phyloP scores from a whole-genome alignment of 2,113 vertebrate species.

The Trematocara macrostoma region DNA sequence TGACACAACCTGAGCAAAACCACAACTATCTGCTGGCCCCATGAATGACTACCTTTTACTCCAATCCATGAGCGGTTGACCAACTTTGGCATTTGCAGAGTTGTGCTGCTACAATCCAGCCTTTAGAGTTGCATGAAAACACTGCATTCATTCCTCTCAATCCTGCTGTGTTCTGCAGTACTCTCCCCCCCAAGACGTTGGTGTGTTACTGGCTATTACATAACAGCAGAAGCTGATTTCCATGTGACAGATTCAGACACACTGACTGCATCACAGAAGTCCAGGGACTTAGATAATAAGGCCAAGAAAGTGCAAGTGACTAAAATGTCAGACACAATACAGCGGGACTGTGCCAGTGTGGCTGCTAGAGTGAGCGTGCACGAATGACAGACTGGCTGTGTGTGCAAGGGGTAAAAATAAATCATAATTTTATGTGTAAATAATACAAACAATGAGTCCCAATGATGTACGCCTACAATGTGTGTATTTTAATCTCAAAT shows the following conservation, averaged over 20 bases:
- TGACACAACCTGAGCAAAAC: not conserved
- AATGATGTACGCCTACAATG: not conserved
- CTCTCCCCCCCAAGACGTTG: not conserved
- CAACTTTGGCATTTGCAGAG: not conserved
- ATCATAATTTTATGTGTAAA: not conserved
- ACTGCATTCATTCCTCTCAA: conserved; percentile 6
- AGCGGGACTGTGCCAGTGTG: not conserved
- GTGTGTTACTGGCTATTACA: conserved; percentile 45
- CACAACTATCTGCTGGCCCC: not conserved
- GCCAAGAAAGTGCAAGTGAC: not conserved
- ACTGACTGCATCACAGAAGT: conserved; percentile 21
- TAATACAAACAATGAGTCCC: not conserved
- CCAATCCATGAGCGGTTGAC: not conserved
- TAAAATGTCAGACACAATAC: not conserved
- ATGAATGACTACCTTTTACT: not conserved
- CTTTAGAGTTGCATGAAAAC: not conserved
- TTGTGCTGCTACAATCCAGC: not conserved
- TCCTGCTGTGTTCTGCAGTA: not conserved
- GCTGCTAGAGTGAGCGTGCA: not conserved
- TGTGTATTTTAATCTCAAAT: not conserved
- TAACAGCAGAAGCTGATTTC: conserved; percentile 41
- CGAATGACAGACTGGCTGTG: not conserved
- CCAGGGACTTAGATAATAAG: not conserved
- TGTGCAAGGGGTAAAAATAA: not conserved
- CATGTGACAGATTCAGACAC: conserved; percentile 46